Evolutionary conservation across 2,797 vertebrate genomes (phyloP).

Genomic region (Liparis tanakae): DNA sequence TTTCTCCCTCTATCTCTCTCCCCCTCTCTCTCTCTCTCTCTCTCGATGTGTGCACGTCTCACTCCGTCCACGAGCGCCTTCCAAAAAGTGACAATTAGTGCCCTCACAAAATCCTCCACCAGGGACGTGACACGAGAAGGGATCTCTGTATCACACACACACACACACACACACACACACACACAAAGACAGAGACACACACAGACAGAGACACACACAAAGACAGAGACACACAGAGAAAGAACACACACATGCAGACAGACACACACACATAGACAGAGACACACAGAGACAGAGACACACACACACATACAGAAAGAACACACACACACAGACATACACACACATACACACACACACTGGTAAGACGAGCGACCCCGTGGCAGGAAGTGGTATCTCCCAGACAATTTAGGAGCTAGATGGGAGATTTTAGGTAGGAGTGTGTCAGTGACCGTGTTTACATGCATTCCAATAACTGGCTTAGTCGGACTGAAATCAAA

Average conservation of each 20-base stretch:
- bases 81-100: constrained; percentile 57
- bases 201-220: not conserved
- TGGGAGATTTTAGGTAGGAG: constrained; percentile 49
- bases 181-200: constrained; percentile 1
- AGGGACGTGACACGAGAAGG: constrained; percentile 56
- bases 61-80: constrained; percentile 59
- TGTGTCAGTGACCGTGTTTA: no score
- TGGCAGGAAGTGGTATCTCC: constrained; percentile 70
- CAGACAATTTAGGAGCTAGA: constrained; percentile 74
- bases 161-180: not conserved
- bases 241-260: constrained; percentile 18
- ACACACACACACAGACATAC: not conserved
- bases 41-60: constrained; percentile 36
- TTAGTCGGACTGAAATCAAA: no score
- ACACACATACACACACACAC: not conserved
- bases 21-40: constrained; percentile 20
- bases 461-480: no score
- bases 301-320: no score
- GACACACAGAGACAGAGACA: no score
- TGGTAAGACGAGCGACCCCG: constrained; percentile 56
- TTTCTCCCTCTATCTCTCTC: not conserved
- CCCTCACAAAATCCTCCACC: constrained; percentile 47
- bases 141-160: no score
- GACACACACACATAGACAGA: no score
- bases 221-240: no score